Percentiles rank a stretch among this genome's conserved stretches.
phyloP scores from a whole-genome alignment of 2,888 invertebrate species.

The Lasioglossum leucozonium region DNA sequence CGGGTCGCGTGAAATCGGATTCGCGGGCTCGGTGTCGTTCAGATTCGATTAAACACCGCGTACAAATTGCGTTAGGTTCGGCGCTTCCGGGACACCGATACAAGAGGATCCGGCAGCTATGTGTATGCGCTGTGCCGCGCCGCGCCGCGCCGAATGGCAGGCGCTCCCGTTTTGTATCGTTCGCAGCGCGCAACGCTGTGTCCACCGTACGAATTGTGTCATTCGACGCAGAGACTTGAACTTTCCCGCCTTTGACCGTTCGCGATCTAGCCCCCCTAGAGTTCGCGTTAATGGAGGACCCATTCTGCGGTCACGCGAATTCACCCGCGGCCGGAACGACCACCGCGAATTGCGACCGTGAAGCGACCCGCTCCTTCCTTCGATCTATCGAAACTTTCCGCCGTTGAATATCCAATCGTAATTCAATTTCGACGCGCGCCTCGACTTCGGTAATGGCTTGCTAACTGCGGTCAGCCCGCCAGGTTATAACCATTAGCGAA shows the following conservation, averaged over 20 bases:
- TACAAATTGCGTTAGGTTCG: conserved; percentile 55
- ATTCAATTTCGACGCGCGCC: conserved; percentile 19
- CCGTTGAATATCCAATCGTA: not conserved
- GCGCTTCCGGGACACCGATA: conserved; percentile 36
- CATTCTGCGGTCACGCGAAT: conserved; percentile 32
- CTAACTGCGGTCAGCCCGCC: not conserved
- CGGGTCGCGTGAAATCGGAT: conserved; percentile 62
- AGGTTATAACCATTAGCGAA: not conserved
- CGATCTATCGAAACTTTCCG: conserved; percentile 24
- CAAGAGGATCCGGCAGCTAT: not conserved
- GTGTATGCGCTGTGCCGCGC: too few species aligned
- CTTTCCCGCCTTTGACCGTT: conserved; percentile 34
- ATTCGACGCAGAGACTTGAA: conserved; percentile 37
- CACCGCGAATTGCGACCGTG: not conserved
- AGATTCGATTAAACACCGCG: conserved; percentile 68
- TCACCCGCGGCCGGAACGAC: not conserved
- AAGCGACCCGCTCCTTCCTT: not conserved
- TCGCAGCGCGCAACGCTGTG: not conserved
- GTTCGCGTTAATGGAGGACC: conserved; percentile 43
- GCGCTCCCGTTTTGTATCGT: not conserved
- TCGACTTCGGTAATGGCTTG: not conserved
- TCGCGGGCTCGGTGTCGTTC: conserved; percentile 63
- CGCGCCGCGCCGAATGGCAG: not conserved
- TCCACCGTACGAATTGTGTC: conserved; percentile 13
- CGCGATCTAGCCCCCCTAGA: conserved; percentile 14